These are phyloP conservation scores for Tipula helvola DNA, from an alignment of 2,888 invertebrate genomes.

Conservation along the genomic window DNA sequence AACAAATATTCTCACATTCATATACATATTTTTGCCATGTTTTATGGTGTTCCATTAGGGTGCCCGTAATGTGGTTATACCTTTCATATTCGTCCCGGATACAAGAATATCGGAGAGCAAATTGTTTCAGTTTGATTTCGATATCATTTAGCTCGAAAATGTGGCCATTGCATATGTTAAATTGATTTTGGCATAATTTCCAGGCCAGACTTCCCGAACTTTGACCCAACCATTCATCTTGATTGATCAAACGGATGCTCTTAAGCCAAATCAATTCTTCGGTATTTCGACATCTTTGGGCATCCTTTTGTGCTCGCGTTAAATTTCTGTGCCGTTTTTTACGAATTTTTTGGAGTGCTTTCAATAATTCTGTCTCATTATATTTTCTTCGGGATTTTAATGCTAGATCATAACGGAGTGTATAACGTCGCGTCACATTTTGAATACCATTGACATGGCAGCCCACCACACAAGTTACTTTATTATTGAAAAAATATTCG, in stretches of 20 bases:
- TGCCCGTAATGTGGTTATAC: constrained; percentile 26
- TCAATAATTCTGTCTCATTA: constrained; percentile 46
- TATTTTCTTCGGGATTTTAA: constrained; percentile 38
- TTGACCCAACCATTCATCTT: constrained; percentile 59
- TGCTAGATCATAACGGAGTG: constrained; percentile 43
- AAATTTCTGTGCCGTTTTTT: constrained; percentile 43
- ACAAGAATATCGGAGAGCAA: constrained; percentile 37
- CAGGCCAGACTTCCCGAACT: constrained; percentile 74
- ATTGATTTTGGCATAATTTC: constrained; percentile 70
- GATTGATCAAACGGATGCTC: constrained; percentile 44
- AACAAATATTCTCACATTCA: constrained; percentile 47
- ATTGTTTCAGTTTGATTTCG: constrained; percentile 27
- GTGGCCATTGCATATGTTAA: constrained; percentile 36
- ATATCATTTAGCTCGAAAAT: constrained; percentile 27
- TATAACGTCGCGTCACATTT: constrained; percentile 88
- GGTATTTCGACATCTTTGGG: constrained; percentile 43
- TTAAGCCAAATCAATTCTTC: constrained; percentile 62
- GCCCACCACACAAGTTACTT: constrained; percentile 75
- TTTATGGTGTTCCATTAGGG: constrained; percentile 27
- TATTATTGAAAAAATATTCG: constrained; percentile 80
- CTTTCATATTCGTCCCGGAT: constrained; percentile 35
- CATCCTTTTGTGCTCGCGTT: constrained; percentile 40
- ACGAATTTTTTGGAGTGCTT: constrained; percentile 45
- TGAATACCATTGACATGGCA: constrained; percentile 78
- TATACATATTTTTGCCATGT: constrained; percentile 60